phyloP scores from a whole-genome alignment of 2,113 vertebrate species.

The Pelecanoides urinatrix region DNA sequence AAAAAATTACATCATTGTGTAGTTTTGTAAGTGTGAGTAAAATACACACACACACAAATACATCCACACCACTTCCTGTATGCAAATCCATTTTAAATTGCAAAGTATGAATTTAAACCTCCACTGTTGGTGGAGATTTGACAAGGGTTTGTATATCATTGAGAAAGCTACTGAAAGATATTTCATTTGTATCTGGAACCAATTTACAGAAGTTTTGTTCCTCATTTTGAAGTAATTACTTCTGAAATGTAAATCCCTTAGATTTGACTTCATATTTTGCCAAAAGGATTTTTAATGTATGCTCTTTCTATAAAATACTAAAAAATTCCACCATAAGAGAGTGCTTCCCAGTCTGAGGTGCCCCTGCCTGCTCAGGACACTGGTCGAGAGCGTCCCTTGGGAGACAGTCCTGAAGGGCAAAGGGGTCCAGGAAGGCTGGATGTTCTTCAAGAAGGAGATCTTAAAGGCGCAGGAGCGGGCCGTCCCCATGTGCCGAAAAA shows the following conservation, averaged over 20 bases:
- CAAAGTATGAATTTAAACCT: slow-evolving; percentile 5
- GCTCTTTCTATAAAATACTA: not conserved
- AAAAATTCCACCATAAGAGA: not conserved
- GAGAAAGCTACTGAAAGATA: not conserved
- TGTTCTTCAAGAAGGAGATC: too few relatives aligned
- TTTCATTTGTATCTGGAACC: slow-evolving; percentile 4
- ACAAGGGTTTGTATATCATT: not conserved
- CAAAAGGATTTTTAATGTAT: not conserved
- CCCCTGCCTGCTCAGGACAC: too few relatives aligned
- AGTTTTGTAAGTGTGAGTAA: slow-evolving; percentile 29
- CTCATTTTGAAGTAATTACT: slow-evolving; percentile 31
- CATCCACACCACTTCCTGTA: slow-evolving; percentile 1
- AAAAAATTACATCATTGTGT: slow-evolving; percentile 11
- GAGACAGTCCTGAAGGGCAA: too few relatives aligned
- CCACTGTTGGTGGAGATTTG: not conserved
- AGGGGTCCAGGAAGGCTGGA: too few relatives aligned
- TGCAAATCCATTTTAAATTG: slow-evolving; percentile 34
- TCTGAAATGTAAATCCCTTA: slow-evolving; percentile 18
- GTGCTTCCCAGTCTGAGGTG: not conserved
- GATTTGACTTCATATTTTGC: not conserved
- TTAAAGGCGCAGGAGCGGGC: too few relatives aligned
- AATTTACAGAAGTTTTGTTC: not conserved
- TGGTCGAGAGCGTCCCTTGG: too few relatives aligned
- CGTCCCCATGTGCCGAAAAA: too few relatives aligned
- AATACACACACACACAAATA: not conserved